Evolutionary conservation across 2,888 invertebrate species (phyloP).

Genomic region (Nebria brevicollis): DNA sequence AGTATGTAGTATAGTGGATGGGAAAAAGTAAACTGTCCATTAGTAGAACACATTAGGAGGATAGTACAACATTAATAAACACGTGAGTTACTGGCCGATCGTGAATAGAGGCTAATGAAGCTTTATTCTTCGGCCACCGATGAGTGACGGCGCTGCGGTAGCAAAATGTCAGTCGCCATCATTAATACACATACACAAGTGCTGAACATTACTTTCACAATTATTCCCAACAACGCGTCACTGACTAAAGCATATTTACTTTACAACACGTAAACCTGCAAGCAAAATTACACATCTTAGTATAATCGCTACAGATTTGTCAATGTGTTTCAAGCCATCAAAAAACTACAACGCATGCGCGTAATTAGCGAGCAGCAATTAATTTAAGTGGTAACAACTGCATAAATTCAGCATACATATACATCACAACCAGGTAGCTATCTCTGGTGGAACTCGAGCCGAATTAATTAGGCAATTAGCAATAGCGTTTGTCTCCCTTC

Average conservation of each 20-base stretch:
- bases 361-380: slow-evolving; percentile 18
- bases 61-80: slow-evolving; percentile 52
- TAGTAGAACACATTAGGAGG: slow-evolving; percentile 52
- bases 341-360: background rate
- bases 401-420: slow-evolving; percentile 5
- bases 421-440: background rate
- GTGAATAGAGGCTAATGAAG: slow-evolving; percentile 53
- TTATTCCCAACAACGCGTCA: background rate
- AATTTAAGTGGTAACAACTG: slow-evolving; percentile 16
- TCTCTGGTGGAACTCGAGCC: slow-evolving; percentile 11
- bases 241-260: background rate
- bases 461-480: slow-evolving; percentile 47
- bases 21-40: slow-evolving; percentile 46
- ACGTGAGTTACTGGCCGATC: slow-evolving; percentile 50
- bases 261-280: slow-evolving; percentile 3
- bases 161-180: slow-evolving; percentile 47
- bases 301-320: slow-evolving; percentile 4
- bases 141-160: slow-evolving; percentile 48
- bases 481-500: slow-evolving; percentile 7
- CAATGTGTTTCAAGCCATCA: background rate
- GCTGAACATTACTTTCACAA: slow-evolving; percentile 10
- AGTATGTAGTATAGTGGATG: background rate
- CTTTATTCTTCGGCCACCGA: slow-evolving; percentile 48
- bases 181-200: slow-evolving; percentile 40
- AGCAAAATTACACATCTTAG: background rate